Conservation (phyloP, 1,140 invertebrate species). For the Saxidomus purpurata region DNA sequence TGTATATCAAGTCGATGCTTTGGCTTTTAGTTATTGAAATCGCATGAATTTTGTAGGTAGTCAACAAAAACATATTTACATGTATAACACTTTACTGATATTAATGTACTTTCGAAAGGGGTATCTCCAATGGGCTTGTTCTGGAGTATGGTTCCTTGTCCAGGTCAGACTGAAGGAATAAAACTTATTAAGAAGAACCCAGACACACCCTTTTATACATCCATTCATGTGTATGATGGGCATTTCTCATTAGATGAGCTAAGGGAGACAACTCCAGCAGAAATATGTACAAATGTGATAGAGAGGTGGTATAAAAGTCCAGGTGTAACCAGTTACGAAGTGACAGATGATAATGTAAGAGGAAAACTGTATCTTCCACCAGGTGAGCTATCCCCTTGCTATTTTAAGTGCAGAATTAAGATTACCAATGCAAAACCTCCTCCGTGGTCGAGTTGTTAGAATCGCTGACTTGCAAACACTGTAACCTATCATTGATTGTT, state of each 20-base stretch:
- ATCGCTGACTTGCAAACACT: too few species aligned
- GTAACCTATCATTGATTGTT: too few species aligned
- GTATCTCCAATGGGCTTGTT: slow-evolving; percentile 64
- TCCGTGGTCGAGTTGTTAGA: too few species aligned
- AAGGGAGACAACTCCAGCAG: background rate
- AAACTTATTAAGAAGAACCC: slow-evolving; percentile 54
- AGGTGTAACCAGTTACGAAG: slow-evolving; percentile 16
- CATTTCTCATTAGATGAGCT: slow-evolving; percentile 19
- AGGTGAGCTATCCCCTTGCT: slow-evolving; percentile 6
- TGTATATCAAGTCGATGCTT: too few species aligned
- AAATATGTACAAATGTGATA: slow-evolving; percentile 18
- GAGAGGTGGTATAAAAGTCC: slow-evolving; percentile 51
- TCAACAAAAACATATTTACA: too few species aligned
- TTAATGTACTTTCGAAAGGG: slow-evolving; percentile 45
- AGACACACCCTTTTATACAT: slow-evolving; percentile 27
- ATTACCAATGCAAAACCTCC: too few species aligned
- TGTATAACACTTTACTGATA: too few species aligned
- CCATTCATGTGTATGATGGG: slow-evolving; percentile 7
- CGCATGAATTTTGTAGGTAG: too few species aligned
- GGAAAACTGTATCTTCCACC: slow-evolving; percentile 58
- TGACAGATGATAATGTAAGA: slow-evolving; percentile 42
- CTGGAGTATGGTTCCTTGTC: slow-evolving; percentile 55
- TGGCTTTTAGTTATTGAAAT: too few species aligned
- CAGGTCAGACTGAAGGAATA: slow-evolving; percentile 50
- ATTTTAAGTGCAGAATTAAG: too few species aligned